Conservation (phyloP, 2,797 vertebrate genomes). For the Merluccius polli region DNA sequence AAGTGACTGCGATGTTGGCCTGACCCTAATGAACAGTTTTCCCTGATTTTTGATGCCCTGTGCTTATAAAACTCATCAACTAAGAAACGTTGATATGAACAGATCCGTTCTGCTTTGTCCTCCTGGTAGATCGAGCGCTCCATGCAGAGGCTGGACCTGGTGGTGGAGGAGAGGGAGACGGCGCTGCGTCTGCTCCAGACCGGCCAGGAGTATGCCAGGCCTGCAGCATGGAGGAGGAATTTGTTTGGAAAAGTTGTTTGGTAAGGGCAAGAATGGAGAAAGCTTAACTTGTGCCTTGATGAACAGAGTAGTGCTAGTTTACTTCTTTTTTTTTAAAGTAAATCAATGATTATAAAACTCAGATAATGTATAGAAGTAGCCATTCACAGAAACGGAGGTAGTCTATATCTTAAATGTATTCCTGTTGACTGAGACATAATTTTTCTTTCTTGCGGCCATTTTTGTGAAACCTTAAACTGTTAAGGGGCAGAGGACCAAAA, state of each 20-base stretch:
- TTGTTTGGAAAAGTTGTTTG: conserved; percentile 84
- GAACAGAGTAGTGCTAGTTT: background rate
- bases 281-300: background rate
- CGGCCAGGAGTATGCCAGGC: conserved; percentile 84
- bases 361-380: background rate
- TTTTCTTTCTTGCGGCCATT: background rate
- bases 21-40: background rate
- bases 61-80: background rate
- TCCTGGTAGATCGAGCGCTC: conserved; percentile 79
- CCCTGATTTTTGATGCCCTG: background rate
- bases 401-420: background rate
- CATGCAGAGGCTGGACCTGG: conserved; percentile 81
- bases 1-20: background rate
- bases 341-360: background rate
- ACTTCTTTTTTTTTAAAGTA: background rate
- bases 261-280: conserved; percentile 59
- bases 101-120: background rate
- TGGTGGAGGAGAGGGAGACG: conserved; percentile 87
- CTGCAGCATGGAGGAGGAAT: conserved; percentile 88
- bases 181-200: conserved; percentile 90
- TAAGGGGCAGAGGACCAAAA: background rate
- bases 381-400: background rate
- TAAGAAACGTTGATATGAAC: background rate
- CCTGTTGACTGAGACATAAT: background rate
- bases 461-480: background rate